Conservation (phyloP, 64 coral and sea anemone genomes). For the Montipora efflorescens region DNA sequence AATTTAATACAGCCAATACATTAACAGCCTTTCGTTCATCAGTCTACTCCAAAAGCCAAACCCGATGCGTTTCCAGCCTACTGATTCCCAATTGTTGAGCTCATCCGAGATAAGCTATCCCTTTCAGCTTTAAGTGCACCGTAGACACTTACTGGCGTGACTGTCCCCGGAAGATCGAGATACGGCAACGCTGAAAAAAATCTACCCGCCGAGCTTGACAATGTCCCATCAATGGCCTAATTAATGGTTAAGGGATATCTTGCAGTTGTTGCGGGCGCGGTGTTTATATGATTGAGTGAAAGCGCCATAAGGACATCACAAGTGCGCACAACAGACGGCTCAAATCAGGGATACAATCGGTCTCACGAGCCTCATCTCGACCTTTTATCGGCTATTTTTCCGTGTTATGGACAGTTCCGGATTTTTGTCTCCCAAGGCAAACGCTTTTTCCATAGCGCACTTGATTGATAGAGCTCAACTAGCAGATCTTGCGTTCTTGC, state of each 20-base stretch:
- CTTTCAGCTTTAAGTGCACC: neutral
- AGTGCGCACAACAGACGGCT: slow-evolving; percentile 17
- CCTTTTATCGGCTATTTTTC: slow-evolving; percentile 45
- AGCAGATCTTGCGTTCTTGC: slow-evolving; percentile 79
- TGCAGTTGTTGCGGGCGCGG: slow-evolving; percentile 14
- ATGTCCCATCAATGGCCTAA: slow-evolving; percentile 43
- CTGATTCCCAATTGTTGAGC: neutral
- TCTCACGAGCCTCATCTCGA: slow-evolving; percentile 44
- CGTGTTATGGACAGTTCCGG: slow-evolving; percentile 94
- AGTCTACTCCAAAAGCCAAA: slow-evolving; percentile 63
- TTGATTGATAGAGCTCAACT: slow-evolving; percentile 96
- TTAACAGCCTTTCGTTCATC: slow-evolving; percentile 65
- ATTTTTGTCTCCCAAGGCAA: slow-evolving; percentile 99
- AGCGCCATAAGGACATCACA: neutral
- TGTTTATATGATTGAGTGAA: slow-evolving; percentile 29
- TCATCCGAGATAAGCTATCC: slow-evolving; percentile 26
- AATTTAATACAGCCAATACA: slow-evolving; percentile 22
- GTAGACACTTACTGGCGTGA: neutral
- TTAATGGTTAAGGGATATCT: slow-evolving; percentile 56
- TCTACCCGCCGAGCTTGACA: slow-evolving; percentile 27
- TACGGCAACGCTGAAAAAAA: slow-evolving; percentile 12
- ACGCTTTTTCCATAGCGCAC: slow-evolving; percentile 99
- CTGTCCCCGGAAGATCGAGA: neutral
- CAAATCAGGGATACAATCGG: slow-evolving; percentile 15
- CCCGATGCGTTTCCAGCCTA: slow-evolving; percentile 14